Evolutionary conservation across 2,113 vertebrate genomes (phyloP).

Genomic region (Andinoacara biseriatus): DNA sequence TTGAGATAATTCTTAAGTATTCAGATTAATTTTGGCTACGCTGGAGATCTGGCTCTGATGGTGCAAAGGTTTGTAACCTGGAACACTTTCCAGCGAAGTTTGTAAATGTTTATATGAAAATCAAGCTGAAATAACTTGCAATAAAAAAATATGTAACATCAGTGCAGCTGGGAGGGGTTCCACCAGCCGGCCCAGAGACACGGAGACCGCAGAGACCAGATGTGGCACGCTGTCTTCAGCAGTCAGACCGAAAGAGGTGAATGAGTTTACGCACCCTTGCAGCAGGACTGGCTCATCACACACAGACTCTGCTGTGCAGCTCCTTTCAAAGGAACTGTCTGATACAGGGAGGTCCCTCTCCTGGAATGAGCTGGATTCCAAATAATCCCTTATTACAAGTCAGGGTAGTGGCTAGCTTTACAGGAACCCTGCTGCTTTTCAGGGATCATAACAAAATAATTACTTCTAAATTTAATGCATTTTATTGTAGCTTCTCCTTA

Average conservation of each 20-base stretch:
- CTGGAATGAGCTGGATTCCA: slow-evolving; percentile 42
- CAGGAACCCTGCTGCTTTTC: not conserved
- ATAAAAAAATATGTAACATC: not conserved
- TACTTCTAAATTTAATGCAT: not conserved
- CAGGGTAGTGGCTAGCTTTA: not conserved
- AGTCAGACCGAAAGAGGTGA: slow-evolving; percentile 12
- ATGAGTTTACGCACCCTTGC: slow-evolving; percentile 19
- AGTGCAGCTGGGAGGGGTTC: not conserved
- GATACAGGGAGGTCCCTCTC: slow-evolving; percentile 28
- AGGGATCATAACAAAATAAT: not conserved
- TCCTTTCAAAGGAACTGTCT: slow-evolving; percentile 26
- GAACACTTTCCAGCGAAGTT: not conserved
- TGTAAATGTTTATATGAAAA: not conserved
- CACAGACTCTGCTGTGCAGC: slow-evolving; percentile 17
- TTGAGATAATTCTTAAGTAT: not conserved
- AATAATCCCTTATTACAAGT: slow-evolving; percentile 32
- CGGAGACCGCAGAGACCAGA: not conserved
- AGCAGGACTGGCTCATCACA: slow-evolving; percentile 4
- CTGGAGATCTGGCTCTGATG: not conserved
- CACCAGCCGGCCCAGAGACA: not conserved
- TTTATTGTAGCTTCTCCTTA: not conserved
- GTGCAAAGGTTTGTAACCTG: not conserved
- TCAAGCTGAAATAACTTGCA: not conserved
- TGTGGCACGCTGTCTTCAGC: slow-evolving; percentile 14
- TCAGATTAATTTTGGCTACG: not conserved